phyloP scores from a whole-genome alignment of 2,888 invertebrate species.

The Colostygia pectinataria region DNA sequence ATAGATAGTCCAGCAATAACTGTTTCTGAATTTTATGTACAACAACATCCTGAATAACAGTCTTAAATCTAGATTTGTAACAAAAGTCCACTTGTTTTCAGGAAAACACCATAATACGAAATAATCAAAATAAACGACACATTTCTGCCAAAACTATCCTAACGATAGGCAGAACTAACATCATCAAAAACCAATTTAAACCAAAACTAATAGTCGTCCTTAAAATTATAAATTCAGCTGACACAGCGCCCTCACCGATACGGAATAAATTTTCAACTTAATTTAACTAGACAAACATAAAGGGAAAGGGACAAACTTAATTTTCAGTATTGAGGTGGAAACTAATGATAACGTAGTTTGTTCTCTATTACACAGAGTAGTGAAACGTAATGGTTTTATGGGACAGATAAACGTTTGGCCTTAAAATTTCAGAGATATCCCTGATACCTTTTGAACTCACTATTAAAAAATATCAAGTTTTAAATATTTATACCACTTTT shows the following conservation, averaged over 20 bases:
- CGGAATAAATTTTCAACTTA: constrained; percentile 83
- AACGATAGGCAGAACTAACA: constrained; percentile 44
- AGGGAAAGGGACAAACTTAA: constrained; percentile 76
- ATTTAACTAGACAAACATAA: constrained; percentile 80
- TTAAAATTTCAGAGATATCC: too few species aligned
- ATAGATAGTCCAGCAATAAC: too few species aligned
- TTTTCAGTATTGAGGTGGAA: constrained; percentile 76
- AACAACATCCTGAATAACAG: too few species aligned
- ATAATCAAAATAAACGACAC: constrained; percentile 18
- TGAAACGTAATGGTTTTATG: constrained; percentile 27
- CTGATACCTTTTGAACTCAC: too few species aligned
- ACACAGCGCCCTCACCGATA: constrained; percentile 72
- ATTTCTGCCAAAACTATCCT: constrained; percentile 32
- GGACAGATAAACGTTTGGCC: background rate
- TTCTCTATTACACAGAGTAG: constrained; percentile 38
- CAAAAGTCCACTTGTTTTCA: too few species aligned
- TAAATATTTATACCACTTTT: too few species aligned
- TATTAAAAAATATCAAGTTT: too few species aligned
- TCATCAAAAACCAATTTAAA: constrained; percentile 67
- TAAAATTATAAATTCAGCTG: constrained; percentile 79
- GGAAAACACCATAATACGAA: too few species aligned
- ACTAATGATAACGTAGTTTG: constrained; percentile 77
- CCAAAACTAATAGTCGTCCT: constrained; percentile 63
- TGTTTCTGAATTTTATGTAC: too few species aligned
- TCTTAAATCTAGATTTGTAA: too few species aligned